Base-by-base conservation (phyloP, 2,888 invertebrate species). In the Mesorhabditis spiculigera region DNA sequence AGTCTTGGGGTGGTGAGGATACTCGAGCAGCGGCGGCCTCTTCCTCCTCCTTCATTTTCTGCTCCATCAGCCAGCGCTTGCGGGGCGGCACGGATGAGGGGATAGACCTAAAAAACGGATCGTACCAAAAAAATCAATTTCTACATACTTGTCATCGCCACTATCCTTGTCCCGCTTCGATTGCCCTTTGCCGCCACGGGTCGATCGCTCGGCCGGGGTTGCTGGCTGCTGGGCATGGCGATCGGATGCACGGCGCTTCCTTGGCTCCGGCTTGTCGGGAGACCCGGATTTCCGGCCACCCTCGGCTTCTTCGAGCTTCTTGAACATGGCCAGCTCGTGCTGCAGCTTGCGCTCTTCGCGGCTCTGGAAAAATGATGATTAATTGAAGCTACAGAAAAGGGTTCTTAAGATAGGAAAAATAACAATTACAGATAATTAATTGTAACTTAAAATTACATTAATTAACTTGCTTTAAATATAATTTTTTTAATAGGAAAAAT, bases 1-100 rank as follows among this genome's bases (percentile, higher is more conserved):
- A 50, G 58, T 50, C 58, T n/a, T 10, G 58, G 2, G n/a, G 10
- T 50, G 58, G 8, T 50, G 58, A n/a, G 8, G 58, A 13, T 13
- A 50, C n/a, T 13, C 8, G 8, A 13, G 58, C n/a, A n/a, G 58
- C 58, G 58, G 58, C 58, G 8, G 58, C 58, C 58, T 50, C 58
- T 50, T 50, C 58, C 58, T 50, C 58, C n/a, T 50, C 58, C 58
- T n/a, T 50, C 58, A n/a, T 50, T 50, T 50, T 50, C 58, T 50
- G 58, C n/a, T 50, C 58, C 58, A 50, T 50, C n/a, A 13, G 58
- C 58, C 58, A 50, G 8, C 58, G 58, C 58, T 50, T 50, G 10
- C n/a, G 8, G 10, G n/a, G n/a, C 1, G 58, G 58, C n/a, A 50
- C 58, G n/a, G 58, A n/a, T 50, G 58, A 50, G n/a, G 58, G 10